A percentile compares a stretch with the other conserved stretches of the same genome.
Evolutionary conservation across 2,113 vertebrate species (phyloP).

Genomic region (Ptilorrhoa leucosticta): DNA sequence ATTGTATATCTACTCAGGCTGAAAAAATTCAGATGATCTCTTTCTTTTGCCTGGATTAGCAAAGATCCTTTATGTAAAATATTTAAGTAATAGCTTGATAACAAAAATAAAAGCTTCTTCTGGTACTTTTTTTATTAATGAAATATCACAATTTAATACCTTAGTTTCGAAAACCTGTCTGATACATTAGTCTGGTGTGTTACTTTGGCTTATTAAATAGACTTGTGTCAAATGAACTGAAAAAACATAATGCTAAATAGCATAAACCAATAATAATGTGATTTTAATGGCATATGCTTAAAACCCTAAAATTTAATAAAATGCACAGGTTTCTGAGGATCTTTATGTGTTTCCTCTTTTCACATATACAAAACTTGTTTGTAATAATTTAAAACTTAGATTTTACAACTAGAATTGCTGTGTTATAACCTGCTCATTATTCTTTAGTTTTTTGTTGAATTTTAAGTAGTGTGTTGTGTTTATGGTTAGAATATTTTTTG

Average conservation of each 20-base stretch:
- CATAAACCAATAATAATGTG: background rate
- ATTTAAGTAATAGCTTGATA: background rate
- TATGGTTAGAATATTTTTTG: conserved; percentile 30
- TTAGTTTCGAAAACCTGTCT: background rate
- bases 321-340: background rate
- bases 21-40: background rate
- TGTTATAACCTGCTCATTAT: background rate
- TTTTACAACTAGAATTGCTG: background rate
- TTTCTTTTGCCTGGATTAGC: background rate
- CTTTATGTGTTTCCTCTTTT: background rate
- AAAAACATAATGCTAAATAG: background rate
- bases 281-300: background rate
- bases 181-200: background rate
- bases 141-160: background rate
- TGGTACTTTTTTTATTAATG: background rate
- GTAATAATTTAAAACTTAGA: background rate
- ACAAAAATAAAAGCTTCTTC: background rate
- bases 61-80: background rate
- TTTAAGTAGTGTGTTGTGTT: conserved; percentile 14
- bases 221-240: background rate
- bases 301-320: background rate
- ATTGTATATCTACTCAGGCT: background rate
- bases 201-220: background rate
- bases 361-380: background rate
- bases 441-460: background rate